phyloP scores from a whole-genome alignment of 1,140 invertebrate species.

The Sarcophaga bullata region DNA sequence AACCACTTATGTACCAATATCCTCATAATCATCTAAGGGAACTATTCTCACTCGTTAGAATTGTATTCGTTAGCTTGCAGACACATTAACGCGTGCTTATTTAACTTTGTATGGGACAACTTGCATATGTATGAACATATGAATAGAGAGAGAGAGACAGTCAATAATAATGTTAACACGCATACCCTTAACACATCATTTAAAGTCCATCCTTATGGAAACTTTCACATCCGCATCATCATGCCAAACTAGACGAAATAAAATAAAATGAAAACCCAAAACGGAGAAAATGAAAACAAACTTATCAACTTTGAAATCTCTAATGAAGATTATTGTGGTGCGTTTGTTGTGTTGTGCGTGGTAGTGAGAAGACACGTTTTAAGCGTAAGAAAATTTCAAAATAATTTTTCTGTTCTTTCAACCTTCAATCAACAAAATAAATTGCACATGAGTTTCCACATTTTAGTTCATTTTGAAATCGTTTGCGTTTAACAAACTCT shows the following conservation, averaged over 20 bases:
- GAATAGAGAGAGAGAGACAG: background rate
- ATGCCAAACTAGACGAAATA: background rate
- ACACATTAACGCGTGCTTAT: constrained; percentile 8
- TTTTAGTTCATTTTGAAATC: too few relatives aligned
- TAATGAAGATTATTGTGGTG: background rate
- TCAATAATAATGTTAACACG: background rate
- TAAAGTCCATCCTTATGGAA: background rate
- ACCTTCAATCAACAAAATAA: too few relatives aligned
- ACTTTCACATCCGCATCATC: background rate
- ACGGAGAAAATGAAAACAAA: background rate
- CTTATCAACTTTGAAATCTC: constrained; percentile 9
- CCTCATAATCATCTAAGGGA: background rate
- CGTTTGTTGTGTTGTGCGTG: too few relatives aligned
- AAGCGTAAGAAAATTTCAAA: too few relatives aligned
- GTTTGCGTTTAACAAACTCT: too few relatives aligned
- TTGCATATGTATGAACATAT: background rate
- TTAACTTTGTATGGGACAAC: background rate
- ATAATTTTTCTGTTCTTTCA: too few relatives aligned
- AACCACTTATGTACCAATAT: background rate
- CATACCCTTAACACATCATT: background rate
- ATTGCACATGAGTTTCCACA: too few relatives aligned
- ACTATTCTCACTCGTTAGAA: background rate
- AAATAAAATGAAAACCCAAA: background rate
- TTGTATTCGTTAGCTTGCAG: background rate
- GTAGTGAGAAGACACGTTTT: too few relatives aligned